A percentile compares a stretch with the other conserved stretches of the same genome.
phyloP scores from a whole-genome alignment of 2,797 vertebrate genomes.

The Anisognathus igniventris region DNA sequence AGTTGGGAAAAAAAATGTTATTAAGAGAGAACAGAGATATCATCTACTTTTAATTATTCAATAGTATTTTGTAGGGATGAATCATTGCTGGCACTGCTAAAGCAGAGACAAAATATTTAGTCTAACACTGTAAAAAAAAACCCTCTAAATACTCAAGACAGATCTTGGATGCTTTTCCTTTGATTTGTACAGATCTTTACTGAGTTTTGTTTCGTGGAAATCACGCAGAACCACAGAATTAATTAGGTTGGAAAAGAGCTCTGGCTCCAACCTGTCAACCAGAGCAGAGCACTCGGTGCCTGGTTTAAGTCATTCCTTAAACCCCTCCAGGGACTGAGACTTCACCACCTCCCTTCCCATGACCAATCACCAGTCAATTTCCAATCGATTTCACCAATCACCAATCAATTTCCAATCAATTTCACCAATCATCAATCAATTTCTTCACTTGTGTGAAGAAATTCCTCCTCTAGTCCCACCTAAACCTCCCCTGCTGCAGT shows the following conservation, averaged over 20 bases:
- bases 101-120: background rate
- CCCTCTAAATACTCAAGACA: background rate
- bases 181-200: background rate
- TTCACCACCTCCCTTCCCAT: background rate
- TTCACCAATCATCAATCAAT: background rate
- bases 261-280: background rate
- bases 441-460: background rate
- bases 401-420: too few relatives aligned
- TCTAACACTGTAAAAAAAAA: background rate
- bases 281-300: too few relatives aligned
- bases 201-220: background rate
- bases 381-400: too few relatives aligned
- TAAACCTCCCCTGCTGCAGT: background rate
- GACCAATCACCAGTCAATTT: too few relatives aligned
- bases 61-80: background rate
- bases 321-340: too few relatives aligned
- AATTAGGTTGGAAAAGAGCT: background rate
- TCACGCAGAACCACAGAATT: background rate
- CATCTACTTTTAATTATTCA: constrained; percentile 17
- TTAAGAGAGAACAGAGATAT: background rate
- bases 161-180: background rate
- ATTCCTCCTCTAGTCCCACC: background rate
- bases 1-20: background rate
- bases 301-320: background rate
- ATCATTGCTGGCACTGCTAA: background rate